phyloP scores from a whole-genome alignment of 2,888 invertebrate species.

The Cosmopolites sordidus region DNA sequence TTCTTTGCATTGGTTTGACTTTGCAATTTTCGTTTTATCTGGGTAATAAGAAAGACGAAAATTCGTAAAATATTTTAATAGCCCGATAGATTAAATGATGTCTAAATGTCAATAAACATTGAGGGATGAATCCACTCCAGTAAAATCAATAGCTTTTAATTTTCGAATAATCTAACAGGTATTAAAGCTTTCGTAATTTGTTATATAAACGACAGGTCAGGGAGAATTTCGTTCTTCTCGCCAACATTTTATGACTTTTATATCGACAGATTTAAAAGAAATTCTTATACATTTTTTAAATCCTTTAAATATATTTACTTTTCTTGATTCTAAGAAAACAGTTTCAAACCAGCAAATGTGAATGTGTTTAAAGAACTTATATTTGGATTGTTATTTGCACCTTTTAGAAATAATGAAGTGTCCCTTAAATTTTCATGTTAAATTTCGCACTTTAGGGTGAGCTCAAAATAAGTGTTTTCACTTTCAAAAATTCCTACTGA shows the following conservation, averaged over 20 bases:
- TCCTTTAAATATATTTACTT: no score
- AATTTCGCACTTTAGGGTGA: no score
- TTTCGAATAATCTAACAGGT: slow-evolving; percentile 14
- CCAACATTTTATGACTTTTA: slow-evolving; percentile 5
- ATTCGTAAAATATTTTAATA: slow-evolving; percentile 3
- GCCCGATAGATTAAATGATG: slow-evolving; percentile 6
- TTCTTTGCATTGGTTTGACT: neutral
- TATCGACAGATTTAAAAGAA: slow-evolving; percentile 6
- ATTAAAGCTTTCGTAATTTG: slow-evolving; percentile 13
- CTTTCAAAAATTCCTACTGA: no score
- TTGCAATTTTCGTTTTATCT: neutral
- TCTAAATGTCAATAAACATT: slow-evolving; percentile 7
- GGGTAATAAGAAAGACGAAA: slow-evolving; percentile 2
- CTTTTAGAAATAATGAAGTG: no score
- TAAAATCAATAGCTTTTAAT: slow-evolving; percentile 16
- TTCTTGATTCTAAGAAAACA: no score
- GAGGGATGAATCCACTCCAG: neutral
- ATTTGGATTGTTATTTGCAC: no score
- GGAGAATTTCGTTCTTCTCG: slow-evolving; percentile 1
- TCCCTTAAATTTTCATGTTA: no score
- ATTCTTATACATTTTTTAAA: slow-evolving; percentile 8
- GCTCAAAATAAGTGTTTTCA: no score
- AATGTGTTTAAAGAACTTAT: no score
- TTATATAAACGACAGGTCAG: slow-evolving; percentile 8
- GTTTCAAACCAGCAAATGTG: no score